A percentile compares a stretch with the other conserved stretches of the same genome.
Conservation (phyloP, 2,113 vertebrate species). For the Balaeniceps rex region DNA sequence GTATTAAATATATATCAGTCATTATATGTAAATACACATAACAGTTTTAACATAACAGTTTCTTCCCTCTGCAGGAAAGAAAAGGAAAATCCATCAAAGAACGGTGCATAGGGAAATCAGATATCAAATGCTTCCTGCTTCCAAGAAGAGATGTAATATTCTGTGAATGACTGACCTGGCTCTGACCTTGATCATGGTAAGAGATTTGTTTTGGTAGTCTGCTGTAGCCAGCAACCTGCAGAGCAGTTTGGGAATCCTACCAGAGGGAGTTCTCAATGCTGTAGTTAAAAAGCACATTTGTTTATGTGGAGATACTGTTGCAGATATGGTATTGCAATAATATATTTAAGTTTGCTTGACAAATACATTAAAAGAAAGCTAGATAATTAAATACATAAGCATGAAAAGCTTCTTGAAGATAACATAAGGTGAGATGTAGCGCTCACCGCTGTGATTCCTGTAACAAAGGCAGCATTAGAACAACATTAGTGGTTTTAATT, state of each 20-base stretch:
- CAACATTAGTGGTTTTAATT: conserved; percentile 25
- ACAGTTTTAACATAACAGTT: conserved; percentile 39
- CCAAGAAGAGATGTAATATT: conserved; percentile 72
- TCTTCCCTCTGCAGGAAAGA: conserved; percentile 45
- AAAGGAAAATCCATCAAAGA: conserved; percentile 75
- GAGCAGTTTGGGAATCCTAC: conserved; percentile 84
- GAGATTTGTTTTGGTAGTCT: conserved; percentile 89
- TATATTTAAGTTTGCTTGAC: conserved; percentile 43
- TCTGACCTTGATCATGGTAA: conserved; percentile 82
- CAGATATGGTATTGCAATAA: conserved; percentile 58
- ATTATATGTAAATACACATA: conserved; percentile 26
- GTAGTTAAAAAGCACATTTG: conserved; percentile 70
- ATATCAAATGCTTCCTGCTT: conserved; percentile 72
- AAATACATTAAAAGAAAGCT: conserved; percentile 37
- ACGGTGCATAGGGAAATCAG: conserved; percentile 46
- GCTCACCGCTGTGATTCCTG: neutral
- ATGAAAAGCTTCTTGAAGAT: conserved; percentile 43
- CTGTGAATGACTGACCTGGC: conserved; percentile 78
- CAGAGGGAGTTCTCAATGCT: conserved; percentile 74
- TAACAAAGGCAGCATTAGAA: conserved; percentile 41
- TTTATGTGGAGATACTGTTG: conserved; percentile 49
- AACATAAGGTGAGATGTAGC: conserved; percentile 28
- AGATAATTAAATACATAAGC: conserved; percentile 37
- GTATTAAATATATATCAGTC: conserved; percentile 11
- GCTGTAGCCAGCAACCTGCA: conserved; percentile 83